Evolutionary conservation across 2,888 invertebrate species (phyloP), one percentile per base, ranked within the genome.

Genomic region (Xylocampa areola): DNA sequence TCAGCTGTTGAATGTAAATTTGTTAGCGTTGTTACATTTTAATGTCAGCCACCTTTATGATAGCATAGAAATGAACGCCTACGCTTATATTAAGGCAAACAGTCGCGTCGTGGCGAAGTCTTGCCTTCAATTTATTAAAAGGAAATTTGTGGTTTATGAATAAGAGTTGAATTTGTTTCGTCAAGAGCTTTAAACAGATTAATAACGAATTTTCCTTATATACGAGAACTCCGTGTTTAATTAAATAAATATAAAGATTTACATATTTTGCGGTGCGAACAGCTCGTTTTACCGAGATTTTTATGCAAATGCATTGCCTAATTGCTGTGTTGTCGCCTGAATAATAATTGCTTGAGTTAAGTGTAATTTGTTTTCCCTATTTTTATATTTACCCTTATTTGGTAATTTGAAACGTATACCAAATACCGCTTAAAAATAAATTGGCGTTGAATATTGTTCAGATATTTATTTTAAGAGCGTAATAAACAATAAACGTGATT

Each of bases 1-100:
- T 11, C 54, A 70, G 72, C 71, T 57, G 68, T 70, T 64, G 73
- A 75, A 76, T 76, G 64, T 71, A 75, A 77, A 79, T 77, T 73
- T 55, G 68, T 58, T 55, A 76, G 68, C 74, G 74, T 71, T 74
- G 57, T 70, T 73, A 73, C 67, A 54, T 69, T 74, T 72, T 47
- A 58, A 61, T 41, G 14, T 16, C 68, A 74, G 66, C 55, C 65
- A 73, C 72, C 59, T 73, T 72, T 73, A 77, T 65, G 68, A 68
- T 63, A 63, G 68, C n/a, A n/a, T 72, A 66, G 64, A 68, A 77
- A 74, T 74, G 58, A 75, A 76, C 84, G 86, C 87, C 88, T 86
- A 72, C 57, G 51, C 68, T 69, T 75, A 75, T 70, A 64, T 77
- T 59, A 74, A 57, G 76, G 87, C 87, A 84, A 83, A 75, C 58